Conservation (phyloP, 2,797 vertebrate genomes). For the Silurus aristotelis region DNA sequence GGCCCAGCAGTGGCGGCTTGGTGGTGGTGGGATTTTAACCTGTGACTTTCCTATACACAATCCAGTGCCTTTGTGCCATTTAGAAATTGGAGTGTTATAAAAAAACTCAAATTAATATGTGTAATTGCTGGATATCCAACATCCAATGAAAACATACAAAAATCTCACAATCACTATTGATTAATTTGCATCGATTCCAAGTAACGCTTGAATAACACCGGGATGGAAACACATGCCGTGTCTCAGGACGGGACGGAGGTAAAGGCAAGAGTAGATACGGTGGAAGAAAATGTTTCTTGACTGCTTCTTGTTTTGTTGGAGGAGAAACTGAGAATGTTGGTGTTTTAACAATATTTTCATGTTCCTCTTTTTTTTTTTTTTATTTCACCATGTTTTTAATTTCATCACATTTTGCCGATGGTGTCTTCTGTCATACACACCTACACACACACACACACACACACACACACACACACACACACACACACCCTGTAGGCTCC, state of each 20-base stretch:
- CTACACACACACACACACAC: background rate
- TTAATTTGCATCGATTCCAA: background rate
- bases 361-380: background rate
- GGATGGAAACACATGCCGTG: conserved; percentile 12
- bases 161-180: background rate
- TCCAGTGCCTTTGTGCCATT: too few species aligned
- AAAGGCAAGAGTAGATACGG: conserved; percentile 72
- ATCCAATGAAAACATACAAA: background rate
- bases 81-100: background rate
- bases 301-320: conserved; percentile 66
- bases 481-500: conserved; percentile 3
- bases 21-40: too few species aligned
- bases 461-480: conserved; percentile 25
- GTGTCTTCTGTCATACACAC: background rate
- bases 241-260: background rate
- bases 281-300: conserved; percentile 88
- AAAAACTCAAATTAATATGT: background rate
- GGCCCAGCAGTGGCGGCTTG: too few species aligned
- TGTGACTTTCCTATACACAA: too few species aligned
- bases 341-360: conserved; percentile 60
- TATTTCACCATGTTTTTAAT: background rate
- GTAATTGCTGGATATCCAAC: background rate
- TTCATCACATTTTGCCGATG: conserved; percentile 4
- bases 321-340: conserved; percentile 60
- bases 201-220: background rate